Base-by-base conservation (phyloP, 2,113 vertebrate species). In the Pogona vitticeps region DNA sequence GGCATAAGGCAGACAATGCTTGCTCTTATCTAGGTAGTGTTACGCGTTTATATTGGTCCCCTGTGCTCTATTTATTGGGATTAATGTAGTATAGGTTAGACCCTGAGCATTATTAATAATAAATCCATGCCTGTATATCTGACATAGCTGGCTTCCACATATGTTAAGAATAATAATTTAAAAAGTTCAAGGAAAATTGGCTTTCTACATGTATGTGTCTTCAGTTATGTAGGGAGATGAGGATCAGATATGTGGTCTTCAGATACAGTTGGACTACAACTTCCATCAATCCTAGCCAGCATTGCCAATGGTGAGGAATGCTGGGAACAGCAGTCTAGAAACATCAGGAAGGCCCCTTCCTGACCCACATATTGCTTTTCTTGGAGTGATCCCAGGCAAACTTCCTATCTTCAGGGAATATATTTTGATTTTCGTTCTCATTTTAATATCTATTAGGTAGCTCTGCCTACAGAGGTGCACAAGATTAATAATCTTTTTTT, bases 361-460 rank as follows among this genome's bases (percentile, higher is more conserved):
- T 21, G 18, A 63, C 18, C 18, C 18, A 63, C 20, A 33, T 23
- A 58, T 28, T 58, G 3, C 33, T 58, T 83, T 52, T 46, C 20
- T 3, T 38, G 46, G n/a, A 21, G 8, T 38, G 3, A n/a, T 38
- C 67, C 21, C 10, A 36, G 42, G 42, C 12, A 21, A 31, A 23
- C 36, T 83, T 15, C n/a, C 26, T 75, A 40, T 61, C 23, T 56
- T 15, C 21, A 83, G 56, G 46, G 9, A 68, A 31, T 23, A 40
- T 15, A 18, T 33, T 40, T 3, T 72, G n/a, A 72, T 83, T 59
- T 75, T 59, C 38, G 31, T 72, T 59, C 56, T 84, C 67, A 42
- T 61, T 63, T 76, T 83, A 72, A 83, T 52, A 83, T 83, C 58
- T 84, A 75, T 61, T 42, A 75, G 36, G 17, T 56, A 58, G 38